Evolutionary conservation across 1,140 invertebrate species (phyloP), one percentile per base, ranked within the genome.

Genomic region (Pissodes strobi): DNA sequence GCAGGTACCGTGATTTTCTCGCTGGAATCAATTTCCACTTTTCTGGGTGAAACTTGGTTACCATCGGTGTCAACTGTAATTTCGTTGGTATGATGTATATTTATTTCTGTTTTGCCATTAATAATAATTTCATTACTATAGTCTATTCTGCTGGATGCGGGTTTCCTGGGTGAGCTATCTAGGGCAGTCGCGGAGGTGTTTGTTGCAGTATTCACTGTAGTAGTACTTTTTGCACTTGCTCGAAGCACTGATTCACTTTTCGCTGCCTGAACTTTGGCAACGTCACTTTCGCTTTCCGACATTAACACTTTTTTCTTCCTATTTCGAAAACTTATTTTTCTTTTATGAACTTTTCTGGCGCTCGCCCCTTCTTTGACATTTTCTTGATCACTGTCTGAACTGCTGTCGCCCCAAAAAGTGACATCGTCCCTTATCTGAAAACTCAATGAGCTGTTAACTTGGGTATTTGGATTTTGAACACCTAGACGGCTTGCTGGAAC

Each of bases 401-500:
- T 74, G 6, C 66, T 68, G 17, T 69, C 74, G 2, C 72, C 69
- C 68, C 69, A 73, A 46, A 76, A 69, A 0, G 71, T 74, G 0
- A 73, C 67, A 39, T 76, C 74, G 38, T 76, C 72, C 21, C 73
- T 49, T 4, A 75, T 74, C 27, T 74, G 72, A 9, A 76, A 49
- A 49, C 64, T 74, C 12, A 72, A 41, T 2, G 61, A 65, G 41
- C 56, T 69, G 19, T 46, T 39, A 12, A 55, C 48, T 21, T 56
- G 53, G 10, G 61, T 45, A 17, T 64, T 56, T 10, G 38, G 17
- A 13, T 38, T 34, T 27, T 30, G 38, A 21, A 27, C 58, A 1
- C 52, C 41, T 2, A 93, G 77, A 73, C 91, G 88, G 49, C 81
- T 86, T 5, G 90, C 86, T 1, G 92, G 88, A 19, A 92, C 80